Evolutionary conservation across 2,888 invertebrate species (phyloP).

Genomic region (Pyrocoelia pectoralis): DNA sequence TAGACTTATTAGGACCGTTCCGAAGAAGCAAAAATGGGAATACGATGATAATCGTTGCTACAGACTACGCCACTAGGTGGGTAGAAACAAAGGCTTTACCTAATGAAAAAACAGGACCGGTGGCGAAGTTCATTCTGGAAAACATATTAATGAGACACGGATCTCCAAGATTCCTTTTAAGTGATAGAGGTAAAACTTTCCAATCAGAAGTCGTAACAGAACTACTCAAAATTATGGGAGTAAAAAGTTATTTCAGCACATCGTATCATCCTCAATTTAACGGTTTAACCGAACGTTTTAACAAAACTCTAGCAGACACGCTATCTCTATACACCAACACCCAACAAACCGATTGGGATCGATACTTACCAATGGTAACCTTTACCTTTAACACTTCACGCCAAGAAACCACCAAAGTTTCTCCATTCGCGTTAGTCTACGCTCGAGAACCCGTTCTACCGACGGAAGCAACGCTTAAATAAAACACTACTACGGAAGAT

Average conservation of each 20-base stretch:
- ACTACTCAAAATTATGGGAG: conserved; percentile 40
- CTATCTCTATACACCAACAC: conserved; percentile 11
- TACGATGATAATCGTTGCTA: conserved; percentile 43
- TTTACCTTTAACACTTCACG: not conserved
- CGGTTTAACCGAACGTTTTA: conserved; percentile 41
- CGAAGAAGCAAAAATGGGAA: conserved; percentile 37
- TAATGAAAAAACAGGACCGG: conserved; percentile 25
- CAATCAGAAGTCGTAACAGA: conserved; percentile 39
- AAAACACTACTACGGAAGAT: not conserved
- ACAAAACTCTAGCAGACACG: conserved; percentile 39
- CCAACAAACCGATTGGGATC: conserved; percentile 3
- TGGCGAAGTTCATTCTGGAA: conserved; percentile 26
- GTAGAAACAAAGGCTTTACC: conserved; percentile 36
- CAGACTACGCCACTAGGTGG: conserved; percentile 44
- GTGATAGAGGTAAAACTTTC: conserved; percentile 30
- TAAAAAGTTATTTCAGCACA: conserved; percentile 15
- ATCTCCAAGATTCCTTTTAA: not conserved
- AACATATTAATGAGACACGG: conserved; percentile 2
- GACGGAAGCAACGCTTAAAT: not conserved
- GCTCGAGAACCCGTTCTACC: not conserved
- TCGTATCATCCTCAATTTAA: conserved; percentile 22
- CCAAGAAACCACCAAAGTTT: not conserved
- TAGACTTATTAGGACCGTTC: conserved; percentile 27
- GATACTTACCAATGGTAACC: not conserved
- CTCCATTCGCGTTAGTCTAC: not conserved